Conservation (phyloP, 2,113 vertebrate species). For the Picathartes gymnocephalus region DNA sequence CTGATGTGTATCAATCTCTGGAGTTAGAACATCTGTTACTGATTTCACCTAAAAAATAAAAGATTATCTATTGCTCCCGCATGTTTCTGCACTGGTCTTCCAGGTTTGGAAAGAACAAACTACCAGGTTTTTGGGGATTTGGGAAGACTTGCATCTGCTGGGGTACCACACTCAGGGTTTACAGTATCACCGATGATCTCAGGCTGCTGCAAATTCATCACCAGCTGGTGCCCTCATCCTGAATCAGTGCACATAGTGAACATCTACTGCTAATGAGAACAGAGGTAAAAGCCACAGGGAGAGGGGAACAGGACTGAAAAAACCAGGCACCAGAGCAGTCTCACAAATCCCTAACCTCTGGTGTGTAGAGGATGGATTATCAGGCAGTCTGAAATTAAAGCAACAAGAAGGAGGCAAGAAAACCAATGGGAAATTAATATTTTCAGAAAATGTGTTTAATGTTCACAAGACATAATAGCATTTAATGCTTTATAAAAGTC, state of each 20-base stretch:
- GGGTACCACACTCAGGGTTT: not conserved
- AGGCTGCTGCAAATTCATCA: not conserved
- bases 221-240: not conserved
- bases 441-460: constrained; percentile 6
- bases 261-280: not conserved
- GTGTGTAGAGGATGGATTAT: not conserved
- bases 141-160: not conserved
- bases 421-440: constrained; percentile 1
- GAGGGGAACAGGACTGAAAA: not conserved
- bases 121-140: not conserved
- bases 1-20: not conserved
- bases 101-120: not conserved
- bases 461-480: not conserved
- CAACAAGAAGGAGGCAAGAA: not conserved
- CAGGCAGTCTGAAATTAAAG: not conserved
- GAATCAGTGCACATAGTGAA: not conserved
- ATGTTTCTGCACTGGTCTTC: not conserved
- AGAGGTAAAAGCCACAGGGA: not conserved
- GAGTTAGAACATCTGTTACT: not conserved
- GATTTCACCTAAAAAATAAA: not conserved
- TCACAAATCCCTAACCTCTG: not conserved
- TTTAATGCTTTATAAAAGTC: constrained; percentile 27
- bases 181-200: not conserved
- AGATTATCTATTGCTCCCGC: not conserved
- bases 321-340: not conserved